Percentiles rank a stretch among this genome's conserved stretches.
These are phyloP conservation scores for Xerus rutilus DNA, from an alignment of 2,797 vertebrate species.

Conservation along the genomic window DNA sequence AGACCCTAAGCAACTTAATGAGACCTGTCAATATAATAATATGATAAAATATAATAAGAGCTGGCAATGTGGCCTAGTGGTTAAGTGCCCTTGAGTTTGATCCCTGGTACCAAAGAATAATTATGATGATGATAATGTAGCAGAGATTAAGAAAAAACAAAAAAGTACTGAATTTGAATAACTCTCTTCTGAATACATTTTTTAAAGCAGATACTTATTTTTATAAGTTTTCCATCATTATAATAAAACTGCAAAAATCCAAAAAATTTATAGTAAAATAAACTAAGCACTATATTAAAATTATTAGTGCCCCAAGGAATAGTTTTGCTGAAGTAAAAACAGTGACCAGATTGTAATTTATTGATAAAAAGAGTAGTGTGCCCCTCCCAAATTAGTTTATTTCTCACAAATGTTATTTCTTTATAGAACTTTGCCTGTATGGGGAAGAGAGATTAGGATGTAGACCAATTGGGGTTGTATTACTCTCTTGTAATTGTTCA, in stretches of 20 bases:
- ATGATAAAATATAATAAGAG: no score
- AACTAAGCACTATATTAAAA: conserved; percentile 48
- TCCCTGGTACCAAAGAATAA: no score
- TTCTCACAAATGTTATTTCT: conserved; percentile 44
- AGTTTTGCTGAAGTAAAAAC: conserved; percentile 22
- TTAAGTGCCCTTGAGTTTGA: no score
- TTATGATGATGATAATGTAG: not conserved
- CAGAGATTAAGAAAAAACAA: conserved; percentile 51
- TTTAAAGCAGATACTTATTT: conserved; percentile 15
- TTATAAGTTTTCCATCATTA: not conserved
- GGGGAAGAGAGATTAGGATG: not conserved
- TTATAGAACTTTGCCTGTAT: conserved; percentile 1
- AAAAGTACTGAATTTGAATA: conserved; percentile 10
- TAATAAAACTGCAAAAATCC: not conserved
- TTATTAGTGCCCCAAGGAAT: not conserved
- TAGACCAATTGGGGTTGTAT: not conserved
- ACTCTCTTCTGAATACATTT: conserved; percentile 12
- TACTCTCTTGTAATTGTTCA: not conserved
- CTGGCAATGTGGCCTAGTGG: no score
- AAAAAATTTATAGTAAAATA: conserved; percentile 4
- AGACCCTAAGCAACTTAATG: no score
- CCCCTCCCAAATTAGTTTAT: not conserved
- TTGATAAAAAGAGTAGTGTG: not conserved
- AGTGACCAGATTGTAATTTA: not conserved
- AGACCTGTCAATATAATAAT: no score